A percentile compares a stretch with the other conserved stretches of the same genome.
Conservation (phyloP, 2,888 invertebrate genomes). For the Nowickia ferox region DNA sequence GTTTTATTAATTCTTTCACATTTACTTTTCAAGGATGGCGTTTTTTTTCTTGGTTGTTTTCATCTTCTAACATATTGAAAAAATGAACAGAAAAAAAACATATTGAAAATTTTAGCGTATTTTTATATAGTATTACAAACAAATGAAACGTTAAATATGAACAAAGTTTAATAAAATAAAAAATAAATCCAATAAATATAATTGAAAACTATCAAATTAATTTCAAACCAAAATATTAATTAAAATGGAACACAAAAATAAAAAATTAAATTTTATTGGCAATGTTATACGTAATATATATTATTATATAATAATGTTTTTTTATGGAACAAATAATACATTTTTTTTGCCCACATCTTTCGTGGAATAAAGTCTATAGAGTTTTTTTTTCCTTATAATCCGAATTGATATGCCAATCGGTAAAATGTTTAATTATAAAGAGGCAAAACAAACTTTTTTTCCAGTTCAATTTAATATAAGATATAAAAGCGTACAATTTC, state of each 20-base stretch:
- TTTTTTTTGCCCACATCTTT: no score
- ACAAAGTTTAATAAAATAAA: slow-evolving; percentile 67
- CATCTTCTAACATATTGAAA: slow-evolving; percentile 53
- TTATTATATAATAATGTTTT: slow-evolving; percentile 32
- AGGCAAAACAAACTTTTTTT: no score
- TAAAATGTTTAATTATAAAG: no score
- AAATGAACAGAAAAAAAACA: slow-evolving; percentile 33
- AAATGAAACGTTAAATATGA: slow-evolving; percentile 69
- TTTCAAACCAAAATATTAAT: slow-evolving; percentile 33
- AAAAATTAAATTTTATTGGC: slow-evolving; percentile 59
- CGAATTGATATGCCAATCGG: no score
- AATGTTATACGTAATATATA: slow-evolving; percentile 59
- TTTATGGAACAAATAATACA: slow-evolving; percentile 28
- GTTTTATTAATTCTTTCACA: slow-evolving; percentile 52
- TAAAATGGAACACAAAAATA: slow-evolving; percentile 17
- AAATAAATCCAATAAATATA: slow-evolving; percentile 44
- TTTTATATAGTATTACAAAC: slow-evolving; percentile 69
- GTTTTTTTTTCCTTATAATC: no score
- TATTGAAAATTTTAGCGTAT: slow-evolving; percentile 67
- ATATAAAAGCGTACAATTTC: no score
- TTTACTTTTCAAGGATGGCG: slow-evolving; percentile 39
- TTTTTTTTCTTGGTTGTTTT: slow-evolving; percentile 39
- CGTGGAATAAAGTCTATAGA: no score
- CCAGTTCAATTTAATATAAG: no score
- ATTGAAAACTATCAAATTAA: slow-evolving; percentile 29